phyloP scores from a whole-genome alignment of 1,140 invertebrate genomes.

The Psix sp. region DNA sequence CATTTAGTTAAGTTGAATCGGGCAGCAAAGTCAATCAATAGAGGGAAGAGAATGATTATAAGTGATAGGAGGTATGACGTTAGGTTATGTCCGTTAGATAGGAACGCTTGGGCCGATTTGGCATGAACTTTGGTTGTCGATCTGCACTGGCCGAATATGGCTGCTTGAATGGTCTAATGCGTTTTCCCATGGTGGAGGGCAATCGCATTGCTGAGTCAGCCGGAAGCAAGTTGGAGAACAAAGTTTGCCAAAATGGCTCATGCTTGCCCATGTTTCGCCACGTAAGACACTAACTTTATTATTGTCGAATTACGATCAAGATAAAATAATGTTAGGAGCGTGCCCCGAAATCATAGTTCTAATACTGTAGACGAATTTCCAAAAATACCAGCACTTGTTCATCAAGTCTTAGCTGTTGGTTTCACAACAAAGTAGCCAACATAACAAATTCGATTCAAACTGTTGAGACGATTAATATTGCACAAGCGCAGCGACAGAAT shows the following conservation, averaged over 20 bases:
- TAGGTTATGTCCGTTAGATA: slow-evolving; percentile 45
- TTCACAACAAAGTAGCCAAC: no score
- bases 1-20: slow-evolving; percentile 39
- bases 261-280: slow-evolving; percentile 53
- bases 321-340: no score
- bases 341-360: no score
- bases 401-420: no score
- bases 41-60: slow-evolving; percentile 18
- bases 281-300: slow-evolving; percentile 60
- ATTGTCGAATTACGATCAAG: slow-evolving; percentile 51
- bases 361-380: no score
- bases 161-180: slow-evolving; percentile 48
- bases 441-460: no score
- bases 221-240: slow-evolving; percentile 53
- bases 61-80: slow-evolving; percentile 17
- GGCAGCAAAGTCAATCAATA: slow-evolving; percentile 43
- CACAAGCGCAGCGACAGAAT: no score
- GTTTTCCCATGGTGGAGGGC: slow-evolving; percentile 30
- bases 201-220: slow-evolving; percentile 57
- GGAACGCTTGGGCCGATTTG: slow-evolving; percentile 40
- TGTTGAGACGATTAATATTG: no score
- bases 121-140: slow-evolving; percentile 52
- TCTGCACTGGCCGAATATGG: slow-evolving; percentile 39
- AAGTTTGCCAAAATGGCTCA: slow-evolving; percentile 52
- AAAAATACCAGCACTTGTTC: no score